These are phyloP conservation scores for Pipistrellus nathusii DNA, from an alignment of 2,797 vertebrate species.

Conservation along the genomic window DNA sequence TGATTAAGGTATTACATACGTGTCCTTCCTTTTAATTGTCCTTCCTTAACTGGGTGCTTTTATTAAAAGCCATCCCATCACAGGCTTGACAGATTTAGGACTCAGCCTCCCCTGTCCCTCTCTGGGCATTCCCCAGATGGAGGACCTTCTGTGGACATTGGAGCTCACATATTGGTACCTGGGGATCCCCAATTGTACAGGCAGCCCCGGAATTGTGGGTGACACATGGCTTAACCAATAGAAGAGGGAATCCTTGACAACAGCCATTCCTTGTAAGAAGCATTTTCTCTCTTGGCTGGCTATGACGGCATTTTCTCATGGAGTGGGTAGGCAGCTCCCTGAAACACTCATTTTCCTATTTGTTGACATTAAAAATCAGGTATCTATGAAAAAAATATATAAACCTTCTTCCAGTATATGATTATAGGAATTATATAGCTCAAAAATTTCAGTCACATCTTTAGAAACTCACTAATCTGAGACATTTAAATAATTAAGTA, in stretches of 20 bases:
- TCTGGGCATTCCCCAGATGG: not conserved
- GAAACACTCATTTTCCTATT: not conserved
- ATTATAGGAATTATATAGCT: not conserved
- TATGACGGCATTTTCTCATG: not conserved
- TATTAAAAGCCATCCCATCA: not conserved
- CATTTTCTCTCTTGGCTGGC: not conserved
- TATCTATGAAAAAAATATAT: slow-evolving; percentile 52
- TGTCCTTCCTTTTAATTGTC: not conserved
- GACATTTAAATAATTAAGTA: not conserved
- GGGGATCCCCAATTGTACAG: not conserved
- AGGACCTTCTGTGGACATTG: not conserved
- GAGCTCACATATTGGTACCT: not conserved
- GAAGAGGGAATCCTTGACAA: not conserved
- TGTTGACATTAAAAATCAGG: slow-evolving; percentile 10
- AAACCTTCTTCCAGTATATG: not conserved
- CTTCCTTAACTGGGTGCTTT: not conserved
- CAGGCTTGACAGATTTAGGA: not conserved
- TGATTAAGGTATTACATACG: too few species aligned
- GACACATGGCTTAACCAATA: not conserved
- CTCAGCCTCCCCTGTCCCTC: not conserved
- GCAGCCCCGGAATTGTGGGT: not conserved
- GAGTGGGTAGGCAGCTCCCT: not conserved
- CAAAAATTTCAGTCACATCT: not conserved
- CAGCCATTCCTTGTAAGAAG: not conserved
- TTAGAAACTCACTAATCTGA: not conserved